Evolutionary conservation across 2,888 invertebrate genomes (phyloP).

Genomic region (Rhogogaster chlorosoma): DNA sequence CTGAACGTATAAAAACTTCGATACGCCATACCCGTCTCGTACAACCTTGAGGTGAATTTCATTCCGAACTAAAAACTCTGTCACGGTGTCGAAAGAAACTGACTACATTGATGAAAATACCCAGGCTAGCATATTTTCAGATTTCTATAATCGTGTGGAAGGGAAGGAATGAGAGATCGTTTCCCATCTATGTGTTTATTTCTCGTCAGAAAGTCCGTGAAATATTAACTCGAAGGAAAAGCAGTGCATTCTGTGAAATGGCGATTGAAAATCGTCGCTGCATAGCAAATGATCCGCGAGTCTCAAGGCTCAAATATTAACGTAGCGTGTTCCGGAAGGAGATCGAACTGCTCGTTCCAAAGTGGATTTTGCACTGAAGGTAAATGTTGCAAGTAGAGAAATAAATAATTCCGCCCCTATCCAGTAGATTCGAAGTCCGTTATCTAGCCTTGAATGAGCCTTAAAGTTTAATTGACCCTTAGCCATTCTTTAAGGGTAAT

Average conservation of each 20-base stretch:
- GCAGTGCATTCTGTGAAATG: slow-evolving; percentile 20
- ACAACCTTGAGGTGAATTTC: neutral
- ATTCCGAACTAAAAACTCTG: neutral
- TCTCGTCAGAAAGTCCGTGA: neutral
- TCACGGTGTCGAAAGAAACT: neutral
- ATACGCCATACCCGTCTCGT: neutral
- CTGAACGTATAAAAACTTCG: slow-evolving; percentile 32
- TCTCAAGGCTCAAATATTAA: slow-evolving; percentile 7
- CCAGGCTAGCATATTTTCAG: neutral
- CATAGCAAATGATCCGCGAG: neutral
- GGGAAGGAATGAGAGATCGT: neutral
- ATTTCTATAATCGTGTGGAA: neutral
- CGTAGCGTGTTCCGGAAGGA: neutral
- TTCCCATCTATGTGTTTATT: neutral
- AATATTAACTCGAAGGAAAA: neutral
- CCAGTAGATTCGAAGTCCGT: neutral
- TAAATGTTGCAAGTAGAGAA: neutral
- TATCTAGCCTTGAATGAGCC: neutral
- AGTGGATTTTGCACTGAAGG: neutral
- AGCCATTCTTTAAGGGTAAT: neutral
- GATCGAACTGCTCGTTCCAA: neutral
- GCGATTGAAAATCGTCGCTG: neutral
- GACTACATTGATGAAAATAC: neutral
- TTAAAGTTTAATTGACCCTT: neutral
- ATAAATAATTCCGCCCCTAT: neutral